phyloP scores from a whole-genome alignment of 2,113 vertebrate species.

The Bungarus multicinctus region DNA sequence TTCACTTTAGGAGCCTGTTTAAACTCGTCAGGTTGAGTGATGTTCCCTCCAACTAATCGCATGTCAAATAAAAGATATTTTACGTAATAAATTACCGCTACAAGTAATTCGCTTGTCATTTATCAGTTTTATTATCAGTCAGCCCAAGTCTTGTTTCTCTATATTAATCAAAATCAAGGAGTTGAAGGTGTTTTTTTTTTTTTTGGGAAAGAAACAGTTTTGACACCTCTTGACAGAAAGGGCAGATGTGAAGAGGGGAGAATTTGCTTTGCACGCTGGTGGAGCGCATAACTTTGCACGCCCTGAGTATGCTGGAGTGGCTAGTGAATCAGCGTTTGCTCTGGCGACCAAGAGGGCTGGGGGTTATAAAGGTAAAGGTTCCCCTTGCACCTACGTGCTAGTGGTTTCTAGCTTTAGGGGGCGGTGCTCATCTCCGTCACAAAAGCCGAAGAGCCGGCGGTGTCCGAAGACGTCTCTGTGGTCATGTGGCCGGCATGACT shows the following conservation, averaged over 20 bases:
- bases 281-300: fast-evolving
- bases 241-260: slow-evolving; percentile 56
- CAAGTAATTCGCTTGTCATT: slow-evolving; percentile 87
- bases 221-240: slow-evolving; percentile 77
- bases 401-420: no score
- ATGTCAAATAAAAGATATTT: slow-evolving; percentile 90
- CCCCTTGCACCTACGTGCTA: no score
- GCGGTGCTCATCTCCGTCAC: no score
- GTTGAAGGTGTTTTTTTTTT: slow-evolving; percentile 51
- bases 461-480: no score
- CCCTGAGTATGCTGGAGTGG: neutral
- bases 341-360: neutral
- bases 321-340: neutral
- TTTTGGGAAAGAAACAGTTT: slow-evolving; percentile 51
- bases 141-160: slow-evolving; percentile 85
- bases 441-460: no score
- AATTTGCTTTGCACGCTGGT: neutral
- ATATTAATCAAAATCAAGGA: slow-evolving; percentile 83
- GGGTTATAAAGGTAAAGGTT: no score
- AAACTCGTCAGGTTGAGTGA: slow-evolving; percentile 84
- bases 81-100: slow-evolving; percentile 87
- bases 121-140: slow-evolving; percentile 89
- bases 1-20: slow-evolving; percentile 79
- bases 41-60: slow-evolving; percentile 85
- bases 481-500: no score